Percentiles rank a stretch among this genome's conserved stretches.
Conservation (phyloP, 2,113 vertebrate species). For the Mormyrus lacerda region DNA sequence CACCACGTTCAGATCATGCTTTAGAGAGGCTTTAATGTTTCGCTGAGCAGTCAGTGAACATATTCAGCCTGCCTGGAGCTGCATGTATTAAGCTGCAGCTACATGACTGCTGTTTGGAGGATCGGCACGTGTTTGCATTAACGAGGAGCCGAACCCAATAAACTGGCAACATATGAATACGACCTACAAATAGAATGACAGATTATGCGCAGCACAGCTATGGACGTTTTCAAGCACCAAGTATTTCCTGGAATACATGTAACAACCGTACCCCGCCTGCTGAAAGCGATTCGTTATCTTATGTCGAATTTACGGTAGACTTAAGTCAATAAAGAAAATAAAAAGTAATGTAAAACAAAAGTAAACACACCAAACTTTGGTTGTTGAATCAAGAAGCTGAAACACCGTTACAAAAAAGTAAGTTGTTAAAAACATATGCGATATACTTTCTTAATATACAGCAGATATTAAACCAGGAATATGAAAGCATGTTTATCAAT, state of each 20-base stretch:
- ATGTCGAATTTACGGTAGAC: not conserved
- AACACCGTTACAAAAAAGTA: not conserved
- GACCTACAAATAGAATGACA: not conserved
- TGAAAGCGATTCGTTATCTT: not conserved
- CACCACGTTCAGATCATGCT: not conserved
- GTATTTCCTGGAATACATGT: not conserved
- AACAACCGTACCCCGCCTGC: not conserved
- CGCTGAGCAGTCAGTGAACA: not conserved
- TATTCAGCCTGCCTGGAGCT: not conserved
- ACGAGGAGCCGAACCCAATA: not conserved
- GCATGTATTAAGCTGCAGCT: not conserved
- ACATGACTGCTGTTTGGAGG: not conserved
- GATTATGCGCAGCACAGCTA: not conserved
- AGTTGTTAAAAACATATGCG: not conserved
- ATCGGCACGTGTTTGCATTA: not conserved
- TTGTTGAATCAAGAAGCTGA: not conserved
- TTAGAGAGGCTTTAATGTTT: not conserved
- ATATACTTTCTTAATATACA: not conserved
- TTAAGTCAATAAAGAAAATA: not conserved
- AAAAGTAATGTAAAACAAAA: not conserved
- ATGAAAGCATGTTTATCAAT: too few species aligned
- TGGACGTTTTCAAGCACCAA: not conserved
- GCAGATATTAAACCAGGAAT: not conserved
- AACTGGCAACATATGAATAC: not conserved
- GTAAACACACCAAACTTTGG: not conserved